phyloP scores from a whole-genome alignment of 2,888 invertebrate genomes.

The Ectemnius continuus region DNA sequence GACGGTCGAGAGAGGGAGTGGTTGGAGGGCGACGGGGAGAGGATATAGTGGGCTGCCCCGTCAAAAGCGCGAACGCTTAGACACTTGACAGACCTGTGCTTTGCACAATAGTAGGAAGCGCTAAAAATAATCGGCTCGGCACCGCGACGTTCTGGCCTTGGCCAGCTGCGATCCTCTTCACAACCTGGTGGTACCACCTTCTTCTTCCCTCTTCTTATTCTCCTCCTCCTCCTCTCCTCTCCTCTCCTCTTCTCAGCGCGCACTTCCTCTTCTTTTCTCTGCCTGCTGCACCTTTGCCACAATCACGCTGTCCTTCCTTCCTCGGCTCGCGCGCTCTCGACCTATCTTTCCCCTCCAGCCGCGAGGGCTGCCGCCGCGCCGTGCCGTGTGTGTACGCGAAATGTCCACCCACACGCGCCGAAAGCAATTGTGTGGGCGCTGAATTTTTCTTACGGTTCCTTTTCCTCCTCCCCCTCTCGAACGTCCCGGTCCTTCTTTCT shows the following conservation, averaged over 20 bases:
- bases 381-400: conserved; percentile 14
- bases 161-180: conserved; percentile 61
- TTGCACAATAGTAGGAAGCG: conserved; percentile 70
- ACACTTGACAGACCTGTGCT: conserved; percentile 69
- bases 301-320: conserved; percentile 8
- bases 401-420: conserved; percentile 33
- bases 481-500: conserved; percentile 8
- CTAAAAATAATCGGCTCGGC: conserved; percentile 66
- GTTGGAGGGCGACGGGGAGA: neutral
- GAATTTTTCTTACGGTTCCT: conserved; percentile 23
- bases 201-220: neutral
- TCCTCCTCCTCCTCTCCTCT: conserved; percentile 4
- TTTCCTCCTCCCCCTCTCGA: neutral
- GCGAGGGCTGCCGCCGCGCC: neutral
- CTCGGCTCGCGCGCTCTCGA: conserved; percentile 18
- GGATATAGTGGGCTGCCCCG: conserved; percentile 53
- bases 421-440: conserved; percentile 13
- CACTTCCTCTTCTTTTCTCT: conserved; percentile 8
- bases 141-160: conserved; percentile 64
- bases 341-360: conserved; percentile 15
- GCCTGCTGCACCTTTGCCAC: conserved; percentile 7
- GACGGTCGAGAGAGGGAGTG: neutral
- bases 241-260: conserved; percentile 19
- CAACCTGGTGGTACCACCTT: conserved; percentile 59
- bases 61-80: conserved; percentile 57